Conservation (phyloP, 2,888 invertebrate genomes). For the Noctua fimbriata region DNA sequence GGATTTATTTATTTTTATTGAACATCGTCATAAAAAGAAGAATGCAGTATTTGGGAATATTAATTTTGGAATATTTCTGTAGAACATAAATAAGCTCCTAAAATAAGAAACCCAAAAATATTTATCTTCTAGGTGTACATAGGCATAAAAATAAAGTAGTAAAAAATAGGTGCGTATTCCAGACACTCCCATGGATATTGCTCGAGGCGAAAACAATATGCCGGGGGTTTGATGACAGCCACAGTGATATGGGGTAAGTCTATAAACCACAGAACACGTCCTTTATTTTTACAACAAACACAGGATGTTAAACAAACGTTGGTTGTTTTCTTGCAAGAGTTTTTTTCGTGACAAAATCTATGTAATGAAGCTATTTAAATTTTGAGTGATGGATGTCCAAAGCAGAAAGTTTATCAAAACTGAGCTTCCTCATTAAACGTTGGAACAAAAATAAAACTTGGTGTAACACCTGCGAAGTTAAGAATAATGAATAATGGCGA, state of each 20-base stretch:
- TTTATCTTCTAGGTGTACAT: neutral
- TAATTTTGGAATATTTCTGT: no score
- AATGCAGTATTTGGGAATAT: neutral
- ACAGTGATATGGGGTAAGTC: conserved; percentile 8
- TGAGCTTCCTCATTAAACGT: conserved; percentile 29
- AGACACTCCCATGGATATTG: neutral
- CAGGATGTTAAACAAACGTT: conserved; percentile 3
- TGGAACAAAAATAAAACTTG: conserved; percentile 45
- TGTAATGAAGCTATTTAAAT: conserved; percentile 3
- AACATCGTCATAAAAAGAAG: neutral
- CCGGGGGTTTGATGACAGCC: conserved; percentile 26
- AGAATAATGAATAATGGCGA: conserved; percentile 28
- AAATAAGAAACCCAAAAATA: neutral
- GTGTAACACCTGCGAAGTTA: conserved; percentile 45
- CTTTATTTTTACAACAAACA: conserved; percentile 24
- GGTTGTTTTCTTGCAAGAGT: neutral
- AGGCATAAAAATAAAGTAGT: neutral
- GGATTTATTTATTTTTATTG: conserved; percentile 1
- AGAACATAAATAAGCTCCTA: neutral
- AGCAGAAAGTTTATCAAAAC: conserved; percentile 31
- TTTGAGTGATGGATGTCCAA: conserved; percentile 17
- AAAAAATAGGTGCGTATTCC: conserved; percentile 1
- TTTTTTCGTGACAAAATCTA: neutral
- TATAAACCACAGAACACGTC: conserved; percentile 18
- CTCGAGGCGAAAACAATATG: conserved; percentile 33